Evolutionary conservation across 1,140 invertebrate genomes (phyloP).

Genomic region (Marisa cornuarietis): DNA sequence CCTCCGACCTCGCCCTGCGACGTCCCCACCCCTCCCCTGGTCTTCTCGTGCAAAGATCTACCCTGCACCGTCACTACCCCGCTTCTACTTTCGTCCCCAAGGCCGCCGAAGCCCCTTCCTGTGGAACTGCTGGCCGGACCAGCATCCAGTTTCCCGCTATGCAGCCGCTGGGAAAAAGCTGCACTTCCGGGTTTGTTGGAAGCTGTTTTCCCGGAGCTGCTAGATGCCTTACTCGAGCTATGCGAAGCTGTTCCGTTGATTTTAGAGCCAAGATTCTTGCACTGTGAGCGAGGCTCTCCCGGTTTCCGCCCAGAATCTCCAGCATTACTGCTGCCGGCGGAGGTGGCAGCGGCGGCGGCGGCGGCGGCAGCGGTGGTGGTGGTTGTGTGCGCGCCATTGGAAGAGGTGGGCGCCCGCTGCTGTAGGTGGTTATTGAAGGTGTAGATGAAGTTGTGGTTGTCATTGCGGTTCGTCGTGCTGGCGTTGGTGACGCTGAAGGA

Average conservation of each 20-base stretch:
- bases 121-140: background rate
- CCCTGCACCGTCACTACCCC: background rate
- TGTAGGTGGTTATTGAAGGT: constrained; percentile 1
- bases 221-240: background rate
- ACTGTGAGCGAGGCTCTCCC: background rate
- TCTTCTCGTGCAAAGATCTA: background rate
- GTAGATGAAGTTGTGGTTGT: constrained; percentile 10
- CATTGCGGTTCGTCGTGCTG: background rate
- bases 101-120: background rate
- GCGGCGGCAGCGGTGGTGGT: background rate
- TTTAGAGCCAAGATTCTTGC: background rate
- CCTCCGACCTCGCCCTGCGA: background rate
- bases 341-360: background rate
- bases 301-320: background rate
- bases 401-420: background rate
- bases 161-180: background rate
- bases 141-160: background rate
- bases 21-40: background rate
- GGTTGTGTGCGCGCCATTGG: background rate
- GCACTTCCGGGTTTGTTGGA: background rate
- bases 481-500: constrained; percentile 18
- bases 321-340: background rate
- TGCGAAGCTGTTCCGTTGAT: background rate
- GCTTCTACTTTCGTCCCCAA: background rate
- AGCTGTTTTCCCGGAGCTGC: background rate